Percentiles rank a stretch among this genome's conserved stretches.
Conservation (phyloP, 2,888 invertebrate species). For the Drosophila parthenogenetica region DNA sequence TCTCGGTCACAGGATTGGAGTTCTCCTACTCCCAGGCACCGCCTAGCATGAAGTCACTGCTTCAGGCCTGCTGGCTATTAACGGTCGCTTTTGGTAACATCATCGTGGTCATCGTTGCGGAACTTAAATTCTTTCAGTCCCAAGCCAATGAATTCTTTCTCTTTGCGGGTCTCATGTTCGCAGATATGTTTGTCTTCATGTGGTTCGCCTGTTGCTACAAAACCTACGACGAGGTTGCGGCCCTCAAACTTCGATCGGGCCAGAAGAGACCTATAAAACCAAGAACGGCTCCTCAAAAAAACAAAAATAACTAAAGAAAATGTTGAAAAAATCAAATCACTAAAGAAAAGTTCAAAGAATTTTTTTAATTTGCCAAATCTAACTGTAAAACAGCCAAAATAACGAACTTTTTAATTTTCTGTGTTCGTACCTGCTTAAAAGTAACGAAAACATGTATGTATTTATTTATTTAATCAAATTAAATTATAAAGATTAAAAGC, state of each 20-base stretch:
- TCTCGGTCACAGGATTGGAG: conserved; percentile 89
- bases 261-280: conserved; percentile 11
- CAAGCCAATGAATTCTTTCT: conserved; percentile 95
- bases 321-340: not conserved
- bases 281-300: not conserved
- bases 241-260: conserved; percentile 4
- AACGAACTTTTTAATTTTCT: no score
- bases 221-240: conserved; percentile 60
- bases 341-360: not conserved
- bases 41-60: conserved; percentile 94
- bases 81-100: conserved; percentile 97
- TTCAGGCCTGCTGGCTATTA: conserved; percentile 95
- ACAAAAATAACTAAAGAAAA: not conserved
- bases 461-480: no score
- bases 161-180: conserved; percentile 94
- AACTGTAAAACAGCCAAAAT: no score
- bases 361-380: no score
- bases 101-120: conserved; percentile 94
- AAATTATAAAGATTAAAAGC: no score
- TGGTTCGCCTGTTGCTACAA: conserved; percentile 92
- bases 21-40: conserved; percentile 90
- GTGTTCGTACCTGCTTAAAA: not conserved
- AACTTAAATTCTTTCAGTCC: conserved; percentile 90
- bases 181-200: conserved; percentile 93
- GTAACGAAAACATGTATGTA: no score